These are phyloP conservation scores for Eupsilia transversa DNA, from an alignment of 2,888 invertebrate genomes.

Conservation along the genomic window DNA sequence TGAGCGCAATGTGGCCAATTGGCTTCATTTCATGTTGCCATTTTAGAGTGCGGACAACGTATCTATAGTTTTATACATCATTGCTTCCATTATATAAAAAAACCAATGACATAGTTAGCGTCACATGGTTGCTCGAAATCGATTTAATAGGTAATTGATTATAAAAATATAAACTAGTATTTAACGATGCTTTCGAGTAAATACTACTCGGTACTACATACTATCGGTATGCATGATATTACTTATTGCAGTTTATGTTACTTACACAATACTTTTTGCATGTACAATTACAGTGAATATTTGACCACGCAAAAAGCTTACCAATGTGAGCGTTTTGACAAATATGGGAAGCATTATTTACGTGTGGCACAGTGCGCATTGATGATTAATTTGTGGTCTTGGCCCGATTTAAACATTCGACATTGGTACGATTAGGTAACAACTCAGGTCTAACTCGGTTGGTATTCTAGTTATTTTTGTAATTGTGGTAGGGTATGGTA, in stretches of 20 bases:
- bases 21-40: too few species aligned
- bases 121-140: conserved; percentile 31
- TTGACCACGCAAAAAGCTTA: conserved; percentile 30
- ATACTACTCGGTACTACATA: too few species aligned
- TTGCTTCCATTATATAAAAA: conserved; percentile 46
- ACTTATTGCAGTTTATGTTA: conserved; percentile 28
- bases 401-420: conserved; percentile 43
- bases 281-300: conserved; percentile 37
- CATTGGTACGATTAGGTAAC: conserved; percentile 51
- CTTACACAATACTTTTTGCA: conserved; percentile 44
- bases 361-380: conserved; percentile 42
- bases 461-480: conserved; percentile 43
- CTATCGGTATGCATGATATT: conserved; percentile 19
- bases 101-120: conserved; percentile 24
- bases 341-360: conserved; percentile 54
- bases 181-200: conserved; percentile 34
- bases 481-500: conserved; percentile 12
- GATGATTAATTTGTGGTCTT: conserved; percentile 53
- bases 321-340: conserved; percentile 39
- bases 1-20: too few species aligned
- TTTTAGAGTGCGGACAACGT: too few species aligned
- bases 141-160: conserved; percentile 20
- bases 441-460: conserved; percentile 11
- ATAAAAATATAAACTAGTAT: conserved; percentile 23
- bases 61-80: too few species aligned